These are phyloP conservation scores for Calliopum simillimum DNA, from an alignment of 2,888 invertebrate genomes.

Conservation along the genomic window DNA sequence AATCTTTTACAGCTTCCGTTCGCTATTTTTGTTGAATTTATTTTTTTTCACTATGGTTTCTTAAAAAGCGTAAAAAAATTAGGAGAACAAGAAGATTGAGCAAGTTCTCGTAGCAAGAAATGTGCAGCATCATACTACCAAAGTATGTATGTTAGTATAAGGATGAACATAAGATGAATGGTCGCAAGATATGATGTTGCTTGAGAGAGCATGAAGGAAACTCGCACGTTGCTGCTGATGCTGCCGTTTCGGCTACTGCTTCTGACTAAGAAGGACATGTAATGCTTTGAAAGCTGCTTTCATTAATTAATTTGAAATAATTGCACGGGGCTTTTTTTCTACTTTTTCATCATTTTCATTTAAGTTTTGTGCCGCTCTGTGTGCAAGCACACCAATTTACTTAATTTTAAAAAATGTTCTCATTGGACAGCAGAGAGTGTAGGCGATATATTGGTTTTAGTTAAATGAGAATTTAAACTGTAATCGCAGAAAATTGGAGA, in stretches of 20 bases:
- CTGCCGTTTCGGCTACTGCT: neutral
- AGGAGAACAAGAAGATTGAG: neutral
- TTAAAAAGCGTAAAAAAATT: neutral
- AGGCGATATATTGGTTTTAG: neutral
- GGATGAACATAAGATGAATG: neutral
- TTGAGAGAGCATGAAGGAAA: too few relatives aligned
- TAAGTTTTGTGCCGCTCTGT: too few relatives aligned
- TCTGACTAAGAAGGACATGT: neutral
- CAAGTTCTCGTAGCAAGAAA: constrained; percentile 2
- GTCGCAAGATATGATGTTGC: neutral
- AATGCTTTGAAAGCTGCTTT: constrained; percentile 15
- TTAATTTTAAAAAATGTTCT: constrained; percentile 26
- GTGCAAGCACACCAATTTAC: constrained; percentile 18
- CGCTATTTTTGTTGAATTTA: neutral
- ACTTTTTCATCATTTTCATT: too few relatives aligned
- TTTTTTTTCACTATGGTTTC: neutral
- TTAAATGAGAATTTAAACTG: constrained; percentile 22
- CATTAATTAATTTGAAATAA: constrained; percentile 37
- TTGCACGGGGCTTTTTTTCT: constrained; percentile 9
- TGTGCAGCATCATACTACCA: neutral
- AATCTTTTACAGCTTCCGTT: neutral
- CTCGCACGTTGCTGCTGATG: neutral
- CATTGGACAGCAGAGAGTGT: neutral
- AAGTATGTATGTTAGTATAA: neutral
- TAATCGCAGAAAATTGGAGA: neutral